Evolutionary conservation across 2,113 vertebrate species (phyloP).

Genomic region (Seriola quinqueradiata): DNA sequence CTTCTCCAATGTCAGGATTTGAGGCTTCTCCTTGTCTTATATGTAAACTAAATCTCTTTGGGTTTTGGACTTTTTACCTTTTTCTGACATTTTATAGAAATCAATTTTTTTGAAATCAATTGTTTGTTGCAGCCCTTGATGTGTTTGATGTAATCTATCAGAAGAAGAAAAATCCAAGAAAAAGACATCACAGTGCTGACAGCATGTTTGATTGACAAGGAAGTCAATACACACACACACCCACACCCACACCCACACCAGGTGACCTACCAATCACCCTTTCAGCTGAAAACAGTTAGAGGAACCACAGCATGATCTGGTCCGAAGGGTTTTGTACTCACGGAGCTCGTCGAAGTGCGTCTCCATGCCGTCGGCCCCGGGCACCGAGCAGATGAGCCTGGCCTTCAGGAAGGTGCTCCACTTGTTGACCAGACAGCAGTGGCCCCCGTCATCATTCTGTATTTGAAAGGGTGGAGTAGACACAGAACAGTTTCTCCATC

Average conservation of each 20-base stretch:
- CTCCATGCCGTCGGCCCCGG: constrained; percentile 93
- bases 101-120: neutral
- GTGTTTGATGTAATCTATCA: neutral
- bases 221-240: neutral
- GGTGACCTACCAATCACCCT: neutral
- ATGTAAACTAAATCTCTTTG: too few species aligned
- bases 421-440: constrained; percentile 99
- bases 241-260: constrained; percentile 1
- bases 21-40: too few species aligned
- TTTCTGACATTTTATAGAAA: too few species aligned
- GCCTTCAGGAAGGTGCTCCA: constrained; percentile 99
- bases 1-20: neutral
- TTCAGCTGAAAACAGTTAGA: neutral
- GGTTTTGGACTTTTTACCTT: too few species aligned
- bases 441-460: constrained; percentile 96
- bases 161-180: neutral
- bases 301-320: neutral
- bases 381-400: constrained; percentile 96
- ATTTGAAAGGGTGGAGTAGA: neutral
- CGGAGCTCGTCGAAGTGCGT: constrained; percentile 98
- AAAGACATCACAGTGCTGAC: constrained; percentile 6
- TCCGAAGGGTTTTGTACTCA: constrained; percentile 81
- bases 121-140: neutral
- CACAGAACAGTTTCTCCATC: constrained; percentile 58
- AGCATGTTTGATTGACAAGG: constrained; percentile 46